Evolutionary conservation across 2,888 invertebrate species (phyloP).

Genomic region (Ormyrus thymus): DNA sequence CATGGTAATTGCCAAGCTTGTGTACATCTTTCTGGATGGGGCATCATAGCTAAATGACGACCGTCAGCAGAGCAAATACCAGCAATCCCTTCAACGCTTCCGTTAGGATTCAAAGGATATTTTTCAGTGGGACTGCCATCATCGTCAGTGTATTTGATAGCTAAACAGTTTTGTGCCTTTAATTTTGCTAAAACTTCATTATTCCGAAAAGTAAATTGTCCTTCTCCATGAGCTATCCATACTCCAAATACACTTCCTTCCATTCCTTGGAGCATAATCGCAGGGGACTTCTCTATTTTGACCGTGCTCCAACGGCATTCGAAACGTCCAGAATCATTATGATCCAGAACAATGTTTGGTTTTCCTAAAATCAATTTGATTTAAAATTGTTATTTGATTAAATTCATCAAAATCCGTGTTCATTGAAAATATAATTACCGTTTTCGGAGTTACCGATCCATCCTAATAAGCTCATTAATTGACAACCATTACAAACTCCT

Average conservation of each 20-base stretch:
- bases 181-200: constrained; percentile 76
- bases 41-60: constrained; percentile 98
- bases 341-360: constrained; percentile 81
- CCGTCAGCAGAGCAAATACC: constrained; percentile 93
- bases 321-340: constrained; percentile 92
- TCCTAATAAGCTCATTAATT: constrained; percentile 94
- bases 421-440: constrained; percentile 51
- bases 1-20: constrained; percentile 94
- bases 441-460: constrained; percentile 83
- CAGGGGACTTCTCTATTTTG: constrained; percentile 81
- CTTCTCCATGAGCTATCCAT: constrained; percentile 98
- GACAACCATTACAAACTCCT: constrained; percentile 99
- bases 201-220: constrained; percentile 82
- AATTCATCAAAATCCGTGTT: not conserved
- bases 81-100: constrained; percentile 90
- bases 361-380: constrained; percentile 46
- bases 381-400: constrained; percentile 11
- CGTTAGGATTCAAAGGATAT: constrained; percentile 98
- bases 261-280: constrained; percentile 95
- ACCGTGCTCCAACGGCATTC: constrained; percentile 86
- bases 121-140: constrained; percentile 82
- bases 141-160: constrained; percentile 91
- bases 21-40: constrained; percentile 96
- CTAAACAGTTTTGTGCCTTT: constrained; percentile 80
- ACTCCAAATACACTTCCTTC: constrained; percentile 91